phyloP scores from a whole-genome alignment of 1,140 invertebrate species.

The Hylaeus volcanicus region DNA sequence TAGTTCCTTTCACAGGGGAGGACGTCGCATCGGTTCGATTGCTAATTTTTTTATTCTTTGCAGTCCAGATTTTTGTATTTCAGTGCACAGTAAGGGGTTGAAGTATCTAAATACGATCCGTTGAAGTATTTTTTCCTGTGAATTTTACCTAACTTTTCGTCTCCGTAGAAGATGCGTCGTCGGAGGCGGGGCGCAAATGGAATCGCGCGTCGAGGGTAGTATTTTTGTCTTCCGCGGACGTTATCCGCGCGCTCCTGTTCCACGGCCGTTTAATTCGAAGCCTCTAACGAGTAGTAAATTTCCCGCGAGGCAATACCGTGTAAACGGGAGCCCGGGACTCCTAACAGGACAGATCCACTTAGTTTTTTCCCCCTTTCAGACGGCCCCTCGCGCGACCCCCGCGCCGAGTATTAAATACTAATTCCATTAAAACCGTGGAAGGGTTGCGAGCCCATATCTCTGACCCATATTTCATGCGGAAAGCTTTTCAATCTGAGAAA shows the following conservation, averaged over 20 bases:
- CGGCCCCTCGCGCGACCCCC: constrained; percentile 57
- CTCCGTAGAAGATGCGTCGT: background rate
- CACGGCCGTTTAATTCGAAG: constrained; percentile 56
- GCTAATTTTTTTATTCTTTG: background rate
- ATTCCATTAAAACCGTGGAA: constrained; percentile 80
- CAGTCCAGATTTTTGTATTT: background rate
- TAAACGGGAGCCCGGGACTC: constrained; percentile 45
- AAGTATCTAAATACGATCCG: too few species aligned
- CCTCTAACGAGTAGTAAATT: constrained; percentile 65
- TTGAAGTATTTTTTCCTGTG: background rate
- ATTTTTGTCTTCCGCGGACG: constrained; percentile 51
- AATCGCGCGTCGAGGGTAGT: constrained; percentile 28
- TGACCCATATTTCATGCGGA: constrained; percentile 80
- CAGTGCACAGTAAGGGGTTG: background rate
- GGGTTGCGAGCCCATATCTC: constrained; percentile 76
- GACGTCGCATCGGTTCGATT: background rate
- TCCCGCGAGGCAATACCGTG: constrained; percentile 61
- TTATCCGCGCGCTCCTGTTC: constrained; percentile 30
- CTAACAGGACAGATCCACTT: constrained; percentile 56
- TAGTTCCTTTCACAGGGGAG: background rate
- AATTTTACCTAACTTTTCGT: background rate
- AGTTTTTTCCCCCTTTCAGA: constrained; percentile 60
- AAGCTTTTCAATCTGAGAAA: constrained; percentile 81
- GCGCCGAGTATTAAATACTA: constrained; percentile 78
- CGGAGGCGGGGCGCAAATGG: constrained; percentile 48